Base-by-base conservation (phyloP, 2,797 vertebrate genomes). In the Karalla daura region DNA sequence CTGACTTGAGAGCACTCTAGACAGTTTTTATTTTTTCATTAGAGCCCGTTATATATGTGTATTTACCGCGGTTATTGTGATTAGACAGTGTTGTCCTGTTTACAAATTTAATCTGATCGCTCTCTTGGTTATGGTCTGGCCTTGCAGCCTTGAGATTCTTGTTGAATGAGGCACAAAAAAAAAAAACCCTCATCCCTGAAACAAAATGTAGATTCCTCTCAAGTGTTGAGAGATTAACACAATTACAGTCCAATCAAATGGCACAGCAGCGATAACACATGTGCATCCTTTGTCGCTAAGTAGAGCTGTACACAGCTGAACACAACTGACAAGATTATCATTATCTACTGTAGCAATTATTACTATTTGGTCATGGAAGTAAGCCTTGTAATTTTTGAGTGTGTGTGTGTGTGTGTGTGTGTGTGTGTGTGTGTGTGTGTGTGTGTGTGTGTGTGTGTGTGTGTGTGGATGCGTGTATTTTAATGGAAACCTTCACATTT, bases 1-100 rank as follows among this genome's bases (percentile, higher is more conserved):
- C 25, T 71, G 14, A 67, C 24, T 61, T 46, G 33, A 58, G 66
- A 71, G 33, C 3, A 5, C 52, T 68, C 3, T 11, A 47, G 28
- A 65, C 37, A 4, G 18, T n/a, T n/a, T n/a, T n/a, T 55, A 20
- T 14, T 60, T 36, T 24, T 23, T 17, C 9, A 7, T 32, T 17
- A 18, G 61, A 62, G 20, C 4, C 24, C 35, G 55, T 33, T 50
- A 13, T 18, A 63, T 53, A 40, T 55, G 35, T 69, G n/a, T n/a
- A n/a, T n/a, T n/a, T n/a, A n/a, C n/a, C n/a, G n/a, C n/a, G n/a
- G n/a, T n/a, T n/a, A n/a, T n/a, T n/a, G n/a, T n/a, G n/a, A n/a
- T n/a, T n/a, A n/a, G n/a, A n/a, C n/a, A n/a, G n/a, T n/a, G n/a
- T n/a, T n/a, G n/a, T n/a, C n/a, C n/a, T n/a, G n/a, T n/a, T n/a